Conservation (phyloP, 2,797 vertebrate species). For the Menidia menidia region DNA sequence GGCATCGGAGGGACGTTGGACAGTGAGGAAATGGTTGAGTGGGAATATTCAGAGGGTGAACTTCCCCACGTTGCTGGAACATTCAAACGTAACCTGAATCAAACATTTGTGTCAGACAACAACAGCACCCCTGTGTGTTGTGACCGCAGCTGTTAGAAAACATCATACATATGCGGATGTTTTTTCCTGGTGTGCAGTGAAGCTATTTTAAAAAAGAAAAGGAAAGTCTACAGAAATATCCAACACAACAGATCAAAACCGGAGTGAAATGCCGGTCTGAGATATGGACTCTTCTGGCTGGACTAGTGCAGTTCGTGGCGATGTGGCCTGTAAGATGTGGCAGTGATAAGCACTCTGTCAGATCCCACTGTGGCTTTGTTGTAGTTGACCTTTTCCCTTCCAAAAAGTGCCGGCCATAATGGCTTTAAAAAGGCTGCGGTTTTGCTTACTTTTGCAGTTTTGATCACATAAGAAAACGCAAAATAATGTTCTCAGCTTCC, state of each 20-base stretch:
- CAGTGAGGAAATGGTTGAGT: conserved; percentile 25
- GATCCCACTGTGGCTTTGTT: background rate
- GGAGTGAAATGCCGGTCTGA: background rate
- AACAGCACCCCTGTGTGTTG: background rate
- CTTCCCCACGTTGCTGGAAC: background rate
- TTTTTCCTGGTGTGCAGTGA: background rate
- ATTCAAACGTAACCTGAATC: background rate
- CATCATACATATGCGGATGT: background rate
- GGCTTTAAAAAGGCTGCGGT: conserved; percentile 2
- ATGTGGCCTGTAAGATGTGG: background rate
- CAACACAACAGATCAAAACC: background rate
- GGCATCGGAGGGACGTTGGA: conserved; percentile 41
- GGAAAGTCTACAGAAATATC: background rate
- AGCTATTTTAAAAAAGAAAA: background rate
- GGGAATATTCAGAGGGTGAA: background rate
- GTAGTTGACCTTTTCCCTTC: background rate
- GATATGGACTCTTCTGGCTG: background rate
- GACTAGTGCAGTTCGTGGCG: background rate
- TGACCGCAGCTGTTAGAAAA: background rate
- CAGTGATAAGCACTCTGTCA: background rate
- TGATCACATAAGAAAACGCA: background rate
- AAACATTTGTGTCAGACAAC: background rate
- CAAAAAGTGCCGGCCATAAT: background rate
- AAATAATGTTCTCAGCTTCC: background rate
- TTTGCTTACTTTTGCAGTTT: background rate